These are phyloP conservation scores for Polypedilum vanderplanki DNA, from an alignment of 1,140 invertebrate species.

Conservation along the genomic window DNA sequence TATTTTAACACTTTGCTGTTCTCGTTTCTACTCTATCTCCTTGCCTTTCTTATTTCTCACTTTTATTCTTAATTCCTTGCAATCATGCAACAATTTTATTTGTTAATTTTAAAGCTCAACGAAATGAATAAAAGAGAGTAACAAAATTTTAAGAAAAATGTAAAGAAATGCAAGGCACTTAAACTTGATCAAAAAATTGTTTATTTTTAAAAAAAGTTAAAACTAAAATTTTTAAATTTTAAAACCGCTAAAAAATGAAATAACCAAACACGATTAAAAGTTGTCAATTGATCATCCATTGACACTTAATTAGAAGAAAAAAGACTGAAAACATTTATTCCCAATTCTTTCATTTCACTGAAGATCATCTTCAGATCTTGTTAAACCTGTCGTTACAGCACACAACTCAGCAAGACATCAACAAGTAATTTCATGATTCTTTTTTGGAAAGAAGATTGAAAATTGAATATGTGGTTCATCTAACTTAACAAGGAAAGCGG, in stretches of 20 bases:
- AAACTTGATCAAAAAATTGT: no score
- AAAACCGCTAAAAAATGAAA: no score
- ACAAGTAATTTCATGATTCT: background rate
- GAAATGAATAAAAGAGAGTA: no score
- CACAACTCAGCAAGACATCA: constrained; percentile 22
- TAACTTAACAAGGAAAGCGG: background rate
- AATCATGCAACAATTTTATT: background rate
- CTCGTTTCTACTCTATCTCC: background rate
- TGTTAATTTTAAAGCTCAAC: background rate
- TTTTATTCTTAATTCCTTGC: background rate
- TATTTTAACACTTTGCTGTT: background rate
- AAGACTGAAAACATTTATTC: no score
- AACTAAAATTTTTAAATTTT: no score
- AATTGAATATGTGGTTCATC: background rate
- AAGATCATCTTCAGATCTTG: constrained; percentile 12
- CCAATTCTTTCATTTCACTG: no score
- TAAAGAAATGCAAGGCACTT: no score
- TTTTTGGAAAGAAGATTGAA: background rate
- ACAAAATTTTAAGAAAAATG: no score
- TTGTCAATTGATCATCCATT: no score
- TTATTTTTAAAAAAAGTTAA: no score
- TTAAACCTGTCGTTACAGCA: constrained; percentile 15
- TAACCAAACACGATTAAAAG: no score
- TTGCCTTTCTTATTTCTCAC: background rate
- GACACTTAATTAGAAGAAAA: no score